Percentiles rank a stretch among this genome's conserved stretches.
These are phyloP conservation scores for Pachyramphus minor DNA, from an alignment of 2,113 vertebrate genomes.

Conservation along the genomic window DNA sequence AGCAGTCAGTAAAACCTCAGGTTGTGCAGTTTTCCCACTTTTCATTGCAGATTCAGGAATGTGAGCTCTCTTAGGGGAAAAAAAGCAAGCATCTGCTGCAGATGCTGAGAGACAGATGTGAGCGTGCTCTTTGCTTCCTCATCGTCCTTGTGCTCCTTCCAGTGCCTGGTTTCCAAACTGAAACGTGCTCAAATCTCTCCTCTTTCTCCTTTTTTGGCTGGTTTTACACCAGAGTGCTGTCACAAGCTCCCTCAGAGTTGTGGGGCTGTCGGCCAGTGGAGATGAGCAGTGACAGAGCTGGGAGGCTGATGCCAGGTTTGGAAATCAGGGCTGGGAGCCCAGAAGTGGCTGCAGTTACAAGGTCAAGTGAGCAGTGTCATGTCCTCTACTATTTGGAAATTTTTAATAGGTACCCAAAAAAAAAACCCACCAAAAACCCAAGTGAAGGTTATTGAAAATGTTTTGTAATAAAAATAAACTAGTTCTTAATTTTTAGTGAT, in stretches of 20 bases:
- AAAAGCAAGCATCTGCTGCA: background rate
- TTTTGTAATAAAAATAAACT: background rate
- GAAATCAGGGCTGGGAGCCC: background rate
- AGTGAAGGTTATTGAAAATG: background rate
- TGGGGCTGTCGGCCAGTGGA: accelerated
- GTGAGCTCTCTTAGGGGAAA: background rate
- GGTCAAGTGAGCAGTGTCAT: background rate
- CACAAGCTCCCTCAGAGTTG: background rate
- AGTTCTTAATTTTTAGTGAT: background rate
- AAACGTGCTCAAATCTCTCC: background rate
- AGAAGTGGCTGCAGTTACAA: background rate
- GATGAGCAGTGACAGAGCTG: background rate
- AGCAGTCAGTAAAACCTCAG: background rate
- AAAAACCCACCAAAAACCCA: background rate
- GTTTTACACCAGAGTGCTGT: background rate
- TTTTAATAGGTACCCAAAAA: background rate
- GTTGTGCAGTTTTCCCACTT: background rate
- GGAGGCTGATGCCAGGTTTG: background rate
- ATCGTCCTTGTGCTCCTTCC: accelerated
- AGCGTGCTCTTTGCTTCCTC: background rate
- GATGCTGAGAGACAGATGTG: background rate
- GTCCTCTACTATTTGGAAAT: background rate
- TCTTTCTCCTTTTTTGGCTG: background rate
- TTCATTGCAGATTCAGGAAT: background rate
- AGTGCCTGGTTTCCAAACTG: background rate